Percentiles rank a stretch among this genome's conserved stretches.
phyloP scores from a whole-genome alignment of 2,797 vertebrate species.

The Phylloscopus collybita region DNA sequence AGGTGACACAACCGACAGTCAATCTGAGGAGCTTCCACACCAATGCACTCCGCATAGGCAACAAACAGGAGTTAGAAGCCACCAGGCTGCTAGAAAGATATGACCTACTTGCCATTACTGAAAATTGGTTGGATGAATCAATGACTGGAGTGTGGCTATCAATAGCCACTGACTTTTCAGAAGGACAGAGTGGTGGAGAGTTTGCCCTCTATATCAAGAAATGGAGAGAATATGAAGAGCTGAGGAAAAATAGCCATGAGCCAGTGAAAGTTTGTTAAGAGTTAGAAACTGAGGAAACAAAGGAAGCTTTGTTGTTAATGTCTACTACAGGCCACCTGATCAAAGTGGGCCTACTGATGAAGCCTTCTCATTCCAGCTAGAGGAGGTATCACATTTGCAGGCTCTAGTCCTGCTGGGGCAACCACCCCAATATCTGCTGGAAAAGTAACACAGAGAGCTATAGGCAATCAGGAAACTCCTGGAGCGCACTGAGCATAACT shows the following conservation, averaged over 20 bases:
- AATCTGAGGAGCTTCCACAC: neutral
- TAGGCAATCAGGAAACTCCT: neutral
- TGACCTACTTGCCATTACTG: neutral
- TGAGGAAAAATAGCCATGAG: neutral
- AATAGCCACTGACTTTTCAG: neutral
- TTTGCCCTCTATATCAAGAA: neutral
- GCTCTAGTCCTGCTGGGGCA: neutral
- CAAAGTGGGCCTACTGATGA: neutral
- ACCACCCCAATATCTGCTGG: neutral
- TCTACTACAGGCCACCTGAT: neutral
- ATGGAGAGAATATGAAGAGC: neutral
- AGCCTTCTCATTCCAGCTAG: neutral
- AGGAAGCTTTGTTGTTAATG: fast-evolving
- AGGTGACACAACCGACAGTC: neutral
- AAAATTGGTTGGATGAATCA: neutral
- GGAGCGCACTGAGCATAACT: neutral
- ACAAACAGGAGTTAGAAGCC: neutral
- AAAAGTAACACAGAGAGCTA: neutral
- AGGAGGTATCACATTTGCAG: neutral
- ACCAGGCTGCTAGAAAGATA: neutral
- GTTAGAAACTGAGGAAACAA: neutral
- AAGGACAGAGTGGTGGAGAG: fast-evolving
- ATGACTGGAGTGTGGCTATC: neutral
- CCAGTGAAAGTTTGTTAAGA: neutral
- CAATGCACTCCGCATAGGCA: neutral